Evolutionary conservation across 2,797 vertebrate genomes (phyloP).

Genomic region (Sarcophilus harrisii): DNA sequence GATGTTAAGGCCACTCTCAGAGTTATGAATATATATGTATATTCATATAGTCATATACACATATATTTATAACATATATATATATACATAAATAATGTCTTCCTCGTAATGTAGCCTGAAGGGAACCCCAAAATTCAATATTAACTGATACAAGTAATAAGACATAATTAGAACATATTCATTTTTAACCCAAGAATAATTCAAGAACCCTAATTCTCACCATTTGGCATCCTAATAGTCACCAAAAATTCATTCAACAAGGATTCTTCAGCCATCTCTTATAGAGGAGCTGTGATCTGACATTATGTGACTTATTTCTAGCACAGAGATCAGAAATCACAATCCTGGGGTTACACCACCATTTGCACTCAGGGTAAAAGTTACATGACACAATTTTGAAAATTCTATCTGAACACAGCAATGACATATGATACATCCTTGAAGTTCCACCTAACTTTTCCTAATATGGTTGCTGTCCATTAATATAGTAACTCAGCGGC

Average conservation of each 20-base stretch:
- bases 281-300: not conserved
- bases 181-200: not conserved
- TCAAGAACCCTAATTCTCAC: not conserved
- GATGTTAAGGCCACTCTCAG: not conserved
- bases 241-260: not conserved
- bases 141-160: not conserved
- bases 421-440: not conserved
- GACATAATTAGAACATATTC: not conserved
- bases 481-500: not conserved
- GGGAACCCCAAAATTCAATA: not conserved
- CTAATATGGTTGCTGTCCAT: not conserved
- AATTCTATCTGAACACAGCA: not conserved
- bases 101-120: not conserved
- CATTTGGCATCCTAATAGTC: not conserved
- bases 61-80: too few relatives aligned
- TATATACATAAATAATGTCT: not conserved
- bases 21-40: not conserved
- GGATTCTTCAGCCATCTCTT: not conserved
- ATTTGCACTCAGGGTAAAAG: not conserved
- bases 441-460: not conserved
- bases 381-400: not conserved
- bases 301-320: not conserved
- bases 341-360: not conserved
- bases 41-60: rapidly evolving
- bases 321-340: not conserved